Evolutionary conservation across 2,797 vertebrate species (phyloP), one percentile per base, ranked within the genome.

Genomic region (Dermochelys coriacea): DNA sequence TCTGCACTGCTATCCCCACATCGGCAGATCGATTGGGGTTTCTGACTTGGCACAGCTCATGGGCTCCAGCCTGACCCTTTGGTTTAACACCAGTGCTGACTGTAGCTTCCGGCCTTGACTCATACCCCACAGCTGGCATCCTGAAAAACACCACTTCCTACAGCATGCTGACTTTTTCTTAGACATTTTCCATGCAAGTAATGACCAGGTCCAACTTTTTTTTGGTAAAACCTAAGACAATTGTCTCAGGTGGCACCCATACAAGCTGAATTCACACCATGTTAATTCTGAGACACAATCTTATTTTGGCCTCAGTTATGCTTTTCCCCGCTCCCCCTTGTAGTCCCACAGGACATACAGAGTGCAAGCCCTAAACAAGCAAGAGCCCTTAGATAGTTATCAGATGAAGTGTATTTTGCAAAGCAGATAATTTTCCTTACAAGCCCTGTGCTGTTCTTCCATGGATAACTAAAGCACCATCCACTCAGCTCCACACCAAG

Each of bases 221-320:
- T 49, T 49, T 31, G 0, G 0, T 0, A n/a, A 29, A 84, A 87
- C 77, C 23, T 51, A 8, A 51, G 50, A 83, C 5, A 2, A 0
- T 88, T 52, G 81, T 31, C 50, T 57, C 3, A 2, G 55, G 25
- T 54, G 37, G 51, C n/a, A 90, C 18, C 5, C 21, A 45, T 81
- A 64, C 49, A 86, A 78, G 54, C 11, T 34, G 49, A 54, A 82
- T 45, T 52, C 49, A 83, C 2, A 47, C 34, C 55, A 52, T 3
- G 6, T 82, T 74, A 64, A 74, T 18, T 78, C 11, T 34, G 78
- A 89, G 71, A 45, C 34, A 21, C 14, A n/a, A 41, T 49, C 71
- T 47, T 79, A 41, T 77, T 84, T 80, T 18, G 3, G 50, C 45
- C 74, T 90, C 52, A 49, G 9, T 57, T 31, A 45, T 29, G 45